Conservation (phyloP, 2,113 vertebrate genomes). For the Sinocyclocheilus anshuiensis region DNA sequence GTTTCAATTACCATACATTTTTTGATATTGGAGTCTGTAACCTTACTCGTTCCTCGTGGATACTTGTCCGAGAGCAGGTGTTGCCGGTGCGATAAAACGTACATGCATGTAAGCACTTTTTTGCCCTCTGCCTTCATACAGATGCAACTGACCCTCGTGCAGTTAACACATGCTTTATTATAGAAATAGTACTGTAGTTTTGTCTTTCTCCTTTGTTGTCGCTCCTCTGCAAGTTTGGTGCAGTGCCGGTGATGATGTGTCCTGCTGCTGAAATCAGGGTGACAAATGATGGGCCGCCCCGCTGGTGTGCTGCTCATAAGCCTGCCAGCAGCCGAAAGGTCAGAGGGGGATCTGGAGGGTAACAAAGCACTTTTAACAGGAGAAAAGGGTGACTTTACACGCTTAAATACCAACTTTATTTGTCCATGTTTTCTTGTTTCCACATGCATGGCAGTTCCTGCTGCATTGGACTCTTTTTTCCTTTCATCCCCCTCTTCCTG, state of each 20-base stretch:
- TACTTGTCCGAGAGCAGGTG: conserved; percentile 19
- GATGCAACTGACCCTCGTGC: neutral
- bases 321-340: conserved; percentile 73
- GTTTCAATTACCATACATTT: conserved; percentile 85
- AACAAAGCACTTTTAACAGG: conserved; percentile 47
- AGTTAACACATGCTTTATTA: conserved; percentile 5
- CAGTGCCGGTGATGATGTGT: conserved; percentile 50
- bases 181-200: neutral
- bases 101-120: neutral
- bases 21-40: conserved; percentile 72
- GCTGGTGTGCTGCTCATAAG: conserved; percentile 63
- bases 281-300: conserved; percentile 71
- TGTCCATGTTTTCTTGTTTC: conserved; percentile 32
- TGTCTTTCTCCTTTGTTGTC: neutral
- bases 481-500: neutral
- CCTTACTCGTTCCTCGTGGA: conserved; percentile 15
- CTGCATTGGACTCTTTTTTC: neutral
- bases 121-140: neutral
- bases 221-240: conserved; percentile 47
- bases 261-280: conserved; percentile 65
- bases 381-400: neutral
- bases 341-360: conserved; percentile 52
- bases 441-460: conserved; percentile 38
- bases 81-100: neutral
- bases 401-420: neutral